These are phyloP conservation scores for Ooceraea biroi DNA, from an alignment of 1,140 invertebrate species.

Conservation along the genomic window DNA sequence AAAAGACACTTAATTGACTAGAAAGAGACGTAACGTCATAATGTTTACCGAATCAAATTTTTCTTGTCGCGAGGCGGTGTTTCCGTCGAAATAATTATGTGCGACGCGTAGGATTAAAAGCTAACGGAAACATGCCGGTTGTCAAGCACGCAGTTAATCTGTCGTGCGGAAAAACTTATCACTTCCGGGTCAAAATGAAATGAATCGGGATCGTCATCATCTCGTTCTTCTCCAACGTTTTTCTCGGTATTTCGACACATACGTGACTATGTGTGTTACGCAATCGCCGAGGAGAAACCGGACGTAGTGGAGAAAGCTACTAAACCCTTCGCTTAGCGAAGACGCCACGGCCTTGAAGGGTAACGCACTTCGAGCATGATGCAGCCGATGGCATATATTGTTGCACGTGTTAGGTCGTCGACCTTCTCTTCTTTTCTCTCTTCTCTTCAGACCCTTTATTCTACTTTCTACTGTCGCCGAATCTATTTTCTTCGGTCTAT, in stretches of 20 bases:
- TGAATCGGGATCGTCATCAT: neutral
- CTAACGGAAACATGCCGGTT: neutral
- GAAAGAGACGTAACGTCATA: neutral
- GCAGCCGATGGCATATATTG: conserved; percentile 49
- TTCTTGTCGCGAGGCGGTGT: neutral
- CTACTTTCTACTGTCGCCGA: conserved; percentile 52
- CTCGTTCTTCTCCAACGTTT: no score
- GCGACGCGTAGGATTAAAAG: neutral
- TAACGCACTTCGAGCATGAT: conserved; percentile 12
- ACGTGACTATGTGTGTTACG: neutral
- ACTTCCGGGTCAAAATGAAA: neutral
- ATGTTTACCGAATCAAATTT: neutral
- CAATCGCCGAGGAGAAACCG: conserved; percentile 27
- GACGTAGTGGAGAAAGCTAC: conserved; percentile 45
- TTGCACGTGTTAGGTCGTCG: conserved; percentile 59
- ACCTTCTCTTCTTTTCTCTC: conserved; percentile 30
- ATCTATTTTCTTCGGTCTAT: conserved; percentile 20
- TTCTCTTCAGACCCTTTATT: conserved; percentile 39
- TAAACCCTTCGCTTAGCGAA: conserved; percentile 16
- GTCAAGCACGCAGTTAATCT: neutral
- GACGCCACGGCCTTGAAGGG: conserved; percentile 45
- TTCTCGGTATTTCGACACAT: neutral
- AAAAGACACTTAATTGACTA: neutral
- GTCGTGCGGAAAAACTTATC: neutral
- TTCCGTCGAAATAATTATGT: neutral